phyloP scores from a whole-genome alignment of 2,888 invertebrate species.

The Eupithecia vulgata region DNA sequence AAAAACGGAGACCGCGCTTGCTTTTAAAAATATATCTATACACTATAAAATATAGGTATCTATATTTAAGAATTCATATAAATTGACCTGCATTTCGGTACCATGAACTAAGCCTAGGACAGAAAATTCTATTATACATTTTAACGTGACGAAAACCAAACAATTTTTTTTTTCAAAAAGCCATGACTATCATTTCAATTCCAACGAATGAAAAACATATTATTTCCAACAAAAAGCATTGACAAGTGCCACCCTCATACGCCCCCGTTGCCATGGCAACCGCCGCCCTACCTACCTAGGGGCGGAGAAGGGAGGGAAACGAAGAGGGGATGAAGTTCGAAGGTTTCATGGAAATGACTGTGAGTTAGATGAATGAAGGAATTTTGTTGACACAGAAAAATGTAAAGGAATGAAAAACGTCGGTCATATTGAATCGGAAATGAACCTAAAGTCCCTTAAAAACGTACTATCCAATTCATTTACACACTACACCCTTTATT shows the following conservation, averaged over 20 bases:
- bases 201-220: conserved; percentile 13
- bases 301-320: conserved; percentile 24
- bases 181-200: not conserved
- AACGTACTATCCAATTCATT: too few relatives aligned
- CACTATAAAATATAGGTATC: too few relatives aligned
- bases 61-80: too few relatives aligned
- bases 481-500: too few relatives aligned
- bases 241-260: conserved; percentile 29
- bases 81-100: too few relatives aligned
- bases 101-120: not conserved
- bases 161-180: not conserved
- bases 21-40: too few relatives aligned
- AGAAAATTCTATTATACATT: not conserved
- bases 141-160: not conserved
- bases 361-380: not conserved
- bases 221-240: conserved; percentile 27
- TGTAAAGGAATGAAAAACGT: not conserved
- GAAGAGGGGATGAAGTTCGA: conserved; percentile 23
- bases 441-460: too few relatives aligned
- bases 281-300: conserved; percentile 43
- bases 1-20: too few relatives aligned
- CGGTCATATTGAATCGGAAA: too few relatives aligned
- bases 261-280: conserved; percentile 65
- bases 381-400: not conserved
- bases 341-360: conserved; percentile 6